Percentiles rank a stretch among this genome's conserved stretches.
These are phyloP conservation scores for Nylanderia fulva DNA, from an alignment of 1,140 invertebrate species.

Conservation along the genomic window DNA sequence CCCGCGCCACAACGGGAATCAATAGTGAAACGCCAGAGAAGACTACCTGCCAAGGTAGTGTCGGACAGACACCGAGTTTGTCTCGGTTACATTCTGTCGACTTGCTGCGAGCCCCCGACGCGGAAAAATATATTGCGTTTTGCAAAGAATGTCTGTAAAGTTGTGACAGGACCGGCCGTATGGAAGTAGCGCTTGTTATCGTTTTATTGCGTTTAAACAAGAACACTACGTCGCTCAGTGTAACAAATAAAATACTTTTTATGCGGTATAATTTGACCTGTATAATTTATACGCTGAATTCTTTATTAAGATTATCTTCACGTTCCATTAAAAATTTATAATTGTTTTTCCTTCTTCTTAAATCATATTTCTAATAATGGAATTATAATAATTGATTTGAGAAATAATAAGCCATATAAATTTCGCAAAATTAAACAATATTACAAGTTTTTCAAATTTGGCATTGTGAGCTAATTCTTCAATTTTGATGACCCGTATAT, in stretches of 20 bases:
- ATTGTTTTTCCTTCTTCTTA: not conserved
- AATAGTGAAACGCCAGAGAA: conserved; percentile 70
- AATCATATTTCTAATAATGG: not conserved
- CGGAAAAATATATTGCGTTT: conserved; percentile 22
- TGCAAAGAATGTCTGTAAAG: not conserved
- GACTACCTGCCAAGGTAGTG: conserved; percentile 56
- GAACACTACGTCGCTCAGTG: not conserved
- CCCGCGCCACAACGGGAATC: conserved; percentile 66
- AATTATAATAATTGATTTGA: conserved; percentile 7
- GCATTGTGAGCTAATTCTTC: not conserved
- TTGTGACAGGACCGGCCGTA: not conserved
- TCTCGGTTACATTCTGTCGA: conserved; percentile 61
- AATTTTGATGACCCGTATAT: not conserved
- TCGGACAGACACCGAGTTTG: conserved; percentile 47
- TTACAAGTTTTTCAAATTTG: not conserved
- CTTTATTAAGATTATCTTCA: not conserved
- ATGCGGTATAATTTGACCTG: not conserved
- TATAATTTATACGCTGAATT: not conserved
- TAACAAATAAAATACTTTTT: not conserved
- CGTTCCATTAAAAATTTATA: not conserved
- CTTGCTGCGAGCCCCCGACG: not conserved
- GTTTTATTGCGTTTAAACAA: not conserved
- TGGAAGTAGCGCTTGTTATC: not conserved
- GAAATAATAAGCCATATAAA: not conserved
- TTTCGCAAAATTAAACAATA: not conserved